Evolutionary conservation across 2,888 invertebrate species (phyloP).

Genomic region (Pterostichus madidus): DNA sequence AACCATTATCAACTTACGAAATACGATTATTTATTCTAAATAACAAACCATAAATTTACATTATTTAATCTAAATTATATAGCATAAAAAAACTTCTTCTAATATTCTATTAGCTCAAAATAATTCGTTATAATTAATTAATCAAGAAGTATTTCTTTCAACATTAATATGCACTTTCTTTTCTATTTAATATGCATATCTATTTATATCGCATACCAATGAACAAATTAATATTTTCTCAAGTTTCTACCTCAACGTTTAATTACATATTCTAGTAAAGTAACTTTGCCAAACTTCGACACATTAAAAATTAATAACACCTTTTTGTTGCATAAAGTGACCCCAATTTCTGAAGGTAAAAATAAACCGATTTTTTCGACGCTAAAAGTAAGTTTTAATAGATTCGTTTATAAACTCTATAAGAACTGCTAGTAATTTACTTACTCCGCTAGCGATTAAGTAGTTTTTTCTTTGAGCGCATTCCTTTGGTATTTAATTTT

Average conservation of each 20-base stretch:
- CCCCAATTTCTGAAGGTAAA: slow-evolving; percentile 48
- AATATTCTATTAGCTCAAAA: slow-evolving; percentile 2
- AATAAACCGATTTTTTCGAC: slow-evolving; percentile 21
- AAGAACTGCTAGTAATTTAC: slow-evolving; percentile 16
- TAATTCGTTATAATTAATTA: slow-evolving; percentile 14
- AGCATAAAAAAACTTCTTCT: slow-evolving; percentile 3
- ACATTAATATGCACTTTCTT: slow-evolving; percentile 30
- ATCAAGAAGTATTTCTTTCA: not conserved
- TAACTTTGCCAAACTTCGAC: slow-evolving; percentile 14
- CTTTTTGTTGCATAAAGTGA: slow-evolving; percentile 22
- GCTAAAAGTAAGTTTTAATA: slow-evolving; percentile 31
- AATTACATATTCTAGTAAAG: not conserved
- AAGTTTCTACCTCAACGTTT: not conserved
- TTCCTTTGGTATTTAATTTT: slow-evolving; percentile 37
- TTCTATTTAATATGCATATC: slow-evolving; percentile 16
- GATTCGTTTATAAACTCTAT: slow-evolving; percentile 21
- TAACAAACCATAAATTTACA: slow-evolving; percentile 34
- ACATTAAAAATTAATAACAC: slow-evolving; percentile 13
- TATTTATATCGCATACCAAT: not conserved
- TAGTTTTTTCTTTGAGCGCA: slow-evolving; percentile 34
- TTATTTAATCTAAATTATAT: slow-evolving; percentile 1
- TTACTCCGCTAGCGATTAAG: not conserved
- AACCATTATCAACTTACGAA: slow-evolving; percentile 36
- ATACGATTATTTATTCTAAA: slow-evolving; percentile 28
- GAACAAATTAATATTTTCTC: not conserved